Evolutionary conservation across 2,113 vertebrate species (phyloP).

Genomic region (Pygathrix nemaeus): DNA sequence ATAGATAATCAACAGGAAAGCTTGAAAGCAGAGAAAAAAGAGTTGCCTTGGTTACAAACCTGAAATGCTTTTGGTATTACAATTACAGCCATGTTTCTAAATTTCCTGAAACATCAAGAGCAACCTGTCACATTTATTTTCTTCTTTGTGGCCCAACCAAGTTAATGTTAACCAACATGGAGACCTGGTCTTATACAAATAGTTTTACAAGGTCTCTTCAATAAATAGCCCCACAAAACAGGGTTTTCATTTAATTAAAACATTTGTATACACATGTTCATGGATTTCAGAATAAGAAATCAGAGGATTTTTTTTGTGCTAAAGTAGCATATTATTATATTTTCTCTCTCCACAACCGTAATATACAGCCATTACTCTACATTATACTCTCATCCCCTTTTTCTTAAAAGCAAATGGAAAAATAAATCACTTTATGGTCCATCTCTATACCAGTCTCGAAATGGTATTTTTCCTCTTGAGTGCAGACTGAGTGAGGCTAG

Average conservation of each 20-base stretch:
- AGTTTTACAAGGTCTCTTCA: conserved; percentile 28
- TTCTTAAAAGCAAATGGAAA: conserved; percentile 48
- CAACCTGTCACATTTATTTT: neutral
- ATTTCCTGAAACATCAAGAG: conserved; percentile 35
- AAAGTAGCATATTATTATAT: neutral
- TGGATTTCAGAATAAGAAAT: conserved; percentile 27
- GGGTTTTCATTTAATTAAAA: neutral
- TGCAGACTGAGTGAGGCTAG: neutral
- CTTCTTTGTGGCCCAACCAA: neutral
- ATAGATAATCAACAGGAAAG: conserved; percentile 85
- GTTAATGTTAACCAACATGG: neutral
- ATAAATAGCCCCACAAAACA: conserved; percentile 3
- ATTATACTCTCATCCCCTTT: neutral
- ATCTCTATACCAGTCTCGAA: neutral
- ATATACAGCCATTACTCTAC: conserved; percentile 1
- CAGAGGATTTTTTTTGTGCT: conserved; percentile 21
- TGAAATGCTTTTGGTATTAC: conserved; percentile 28
- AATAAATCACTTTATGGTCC: neutral
- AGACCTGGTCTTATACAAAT: neutral
- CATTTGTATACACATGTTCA: neutral
- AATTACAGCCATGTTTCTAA: conserved; percentile 9
- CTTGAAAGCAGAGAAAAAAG: conserved; percentile 75
- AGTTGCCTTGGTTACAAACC: conserved; percentile 87
- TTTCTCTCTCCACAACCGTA: neutral
- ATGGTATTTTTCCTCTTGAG: neutral